These are phyloP conservation scores for Siniperca obscura DNA, from an alignment of 2,797 vertebrate genomes.

Conservation along the genomic window DNA sequence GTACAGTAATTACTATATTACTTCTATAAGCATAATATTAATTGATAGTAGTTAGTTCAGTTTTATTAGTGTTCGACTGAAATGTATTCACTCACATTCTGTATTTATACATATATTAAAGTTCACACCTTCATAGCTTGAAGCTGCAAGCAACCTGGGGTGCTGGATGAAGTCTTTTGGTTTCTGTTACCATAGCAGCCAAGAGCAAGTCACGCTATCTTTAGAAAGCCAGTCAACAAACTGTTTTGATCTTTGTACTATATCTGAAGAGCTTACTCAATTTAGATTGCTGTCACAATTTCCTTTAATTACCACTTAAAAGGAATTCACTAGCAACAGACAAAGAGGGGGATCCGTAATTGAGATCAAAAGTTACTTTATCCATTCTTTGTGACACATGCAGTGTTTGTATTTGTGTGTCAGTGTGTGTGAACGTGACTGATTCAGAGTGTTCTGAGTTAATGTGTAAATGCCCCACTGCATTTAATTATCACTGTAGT, in stretches of 20 bases:
- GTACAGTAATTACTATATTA: neutral
- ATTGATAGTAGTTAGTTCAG: neutral
- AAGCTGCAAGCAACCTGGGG: neutral
- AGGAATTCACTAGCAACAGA: neutral
- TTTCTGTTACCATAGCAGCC: constrained; percentile 61
- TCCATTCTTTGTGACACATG: constrained; percentile 17
- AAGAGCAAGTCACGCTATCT: constrained; percentile 26
- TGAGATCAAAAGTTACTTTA: neutral
- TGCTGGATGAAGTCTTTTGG: constrained; percentile 27
- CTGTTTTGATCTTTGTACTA: constrained; percentile 19
- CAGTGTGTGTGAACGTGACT: constrained; percentile 8
- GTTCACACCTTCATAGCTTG: constrained; percentile 21
- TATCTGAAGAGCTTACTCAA: constrained; percentile 9
- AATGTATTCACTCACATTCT: neutral
- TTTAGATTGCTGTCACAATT: constrained; percentile 14
- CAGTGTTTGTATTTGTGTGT: constrained; percentile 28
- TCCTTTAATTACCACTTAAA: constrained; percentile 27
- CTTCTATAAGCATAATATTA: neutral
- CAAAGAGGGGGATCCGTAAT: constrained; percentile 11
- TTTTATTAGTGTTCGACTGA: neutral
- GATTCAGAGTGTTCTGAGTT: constrained; percentile 32
- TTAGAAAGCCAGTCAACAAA: constrained; percentile 38
- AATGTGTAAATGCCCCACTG: constrained; percentile 41
- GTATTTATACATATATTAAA: neutral
- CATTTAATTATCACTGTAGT: constrained; percentile 52